Percentiles rank a stretch among this genome's conserved stretches.
These are phyloP conservation scores for Xerus inauris DNA, from an alignment of 2,113 vertebrate species.

Conservation along the genomic window DNA sequence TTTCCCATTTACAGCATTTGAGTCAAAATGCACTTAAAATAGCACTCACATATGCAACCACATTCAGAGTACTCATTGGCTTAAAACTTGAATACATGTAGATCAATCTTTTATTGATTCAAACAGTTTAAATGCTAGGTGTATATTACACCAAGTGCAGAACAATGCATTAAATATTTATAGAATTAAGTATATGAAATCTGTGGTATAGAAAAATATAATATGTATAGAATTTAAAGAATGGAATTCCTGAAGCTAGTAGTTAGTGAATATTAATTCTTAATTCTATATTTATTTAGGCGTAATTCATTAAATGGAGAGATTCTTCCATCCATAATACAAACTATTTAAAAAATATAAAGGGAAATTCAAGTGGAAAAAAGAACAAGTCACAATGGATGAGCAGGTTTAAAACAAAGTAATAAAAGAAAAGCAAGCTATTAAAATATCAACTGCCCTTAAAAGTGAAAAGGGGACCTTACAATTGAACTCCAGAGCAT, in stretches of 20 bases:
- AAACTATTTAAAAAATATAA: constrained; percentile 53
- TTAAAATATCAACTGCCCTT: constrained; percentile 55
- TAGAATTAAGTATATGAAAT: not conserved
- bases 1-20: not conserved
- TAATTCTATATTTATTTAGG: not conserved
- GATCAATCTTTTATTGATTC: not conserved
- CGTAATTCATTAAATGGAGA: constrained; percentile 10
- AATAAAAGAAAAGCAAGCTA: constrained; percentile 74
- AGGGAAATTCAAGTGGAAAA: constrained; percentile 23
- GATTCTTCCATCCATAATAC: not conserved
- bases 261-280: not conserved
- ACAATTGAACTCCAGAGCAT: constrained; percentile 65
- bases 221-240: not conserved
- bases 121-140: constrained; percentile 14
- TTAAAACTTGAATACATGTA: not conserved
- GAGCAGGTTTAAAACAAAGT: constrained; percentile 59
- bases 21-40: not conserved
- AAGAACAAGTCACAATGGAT: not conserved
- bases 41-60: not conserved
- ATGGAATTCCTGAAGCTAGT: not conserved
- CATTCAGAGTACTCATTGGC: not conserved
- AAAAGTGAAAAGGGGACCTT: constrained; percentile 62
- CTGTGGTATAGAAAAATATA: not conserved
- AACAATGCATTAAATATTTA: not conserved
- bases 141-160: not conserved